Conservation (phyloP, 2,113 vertebrate species). For the Clupea harengus region DNA sequence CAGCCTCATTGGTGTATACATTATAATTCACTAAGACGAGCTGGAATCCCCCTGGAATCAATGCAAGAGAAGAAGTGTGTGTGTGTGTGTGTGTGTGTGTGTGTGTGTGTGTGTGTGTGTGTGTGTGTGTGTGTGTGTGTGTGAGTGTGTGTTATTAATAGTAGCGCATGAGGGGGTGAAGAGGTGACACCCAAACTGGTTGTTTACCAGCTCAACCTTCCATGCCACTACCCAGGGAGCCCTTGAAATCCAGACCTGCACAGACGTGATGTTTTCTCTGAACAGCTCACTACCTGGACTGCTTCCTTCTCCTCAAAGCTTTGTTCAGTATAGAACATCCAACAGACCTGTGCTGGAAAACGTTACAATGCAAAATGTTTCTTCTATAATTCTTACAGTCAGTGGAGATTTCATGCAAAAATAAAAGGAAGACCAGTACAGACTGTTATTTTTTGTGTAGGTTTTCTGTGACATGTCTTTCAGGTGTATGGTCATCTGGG, state of each 20-base stretch:
- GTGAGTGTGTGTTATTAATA: not conserved
- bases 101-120: not conserved
- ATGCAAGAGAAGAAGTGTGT: not conserved
- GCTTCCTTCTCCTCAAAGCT: not conserved
- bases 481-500: not conserved
- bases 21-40: not conserved
- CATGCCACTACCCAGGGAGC: not conserved
- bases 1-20: not conserved
- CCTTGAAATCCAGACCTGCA: not conserved
- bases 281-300: not conserved
- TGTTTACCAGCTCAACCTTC: not conserved
- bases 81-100: not conserved
- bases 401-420: not conserved
- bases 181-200: not conserved
- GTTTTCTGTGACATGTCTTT: not conserved
- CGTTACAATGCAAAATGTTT: not conserved
- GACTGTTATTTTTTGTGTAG: not conserved
- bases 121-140: not conserved
- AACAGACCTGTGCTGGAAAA: not conserved
- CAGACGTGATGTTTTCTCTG: not conserved
- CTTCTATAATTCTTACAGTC: not conserved
- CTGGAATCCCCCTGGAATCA: not conserved
- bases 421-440: conserved; percentile 22
- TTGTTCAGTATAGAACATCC: not conserved
- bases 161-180: not conserved